Base-by-base conservation (phyloP, 53 echinoderm and acorn worm genomes). In the Arbacia lixula region DNA sequence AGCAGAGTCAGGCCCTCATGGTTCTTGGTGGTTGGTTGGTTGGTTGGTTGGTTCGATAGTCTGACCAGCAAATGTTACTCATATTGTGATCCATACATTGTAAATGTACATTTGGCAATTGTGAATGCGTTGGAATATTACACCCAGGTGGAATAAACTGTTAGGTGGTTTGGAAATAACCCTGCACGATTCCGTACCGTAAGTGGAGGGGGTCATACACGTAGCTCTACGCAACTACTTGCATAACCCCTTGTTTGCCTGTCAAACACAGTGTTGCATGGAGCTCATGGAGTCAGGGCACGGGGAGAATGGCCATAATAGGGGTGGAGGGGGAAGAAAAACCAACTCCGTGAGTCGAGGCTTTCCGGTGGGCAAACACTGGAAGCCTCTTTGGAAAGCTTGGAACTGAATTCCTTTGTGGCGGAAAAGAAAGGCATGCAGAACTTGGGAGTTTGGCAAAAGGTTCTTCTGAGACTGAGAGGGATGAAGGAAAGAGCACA, bases 361-460 rank as follows among this genome's bases (percentile, higher is more conserved):
- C 57, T 14, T 12, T 60, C 36, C 49, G 28, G 78, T 37, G 20
- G 78, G 78, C 20, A 77, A 77, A 77, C 26, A 77, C 24, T n/a
- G 20, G 78, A 77, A 77, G 78, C 78, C 78, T 77, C 78, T 77
- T 77, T 77, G 34, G 38, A 77, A 60, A 58, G 78, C 39, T 77
- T 40, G 60, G 40, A 77, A 77, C 24, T 56, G 26, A 55, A 58
- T 58, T 39, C 11, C 49, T 77, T 77, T 77, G 78, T 77, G 57
- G 40, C 36, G 34, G 40, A 12, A 16, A 77, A 24, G 60, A 57
- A 58, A 33, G 24, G 60, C 24, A 26, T 77, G 19, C 35, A 73
- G n/a, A 74, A 33, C 36, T 38, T 66, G 6, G 39, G 39, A 36
- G 66, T 66, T n/a, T 66, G 66, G 21, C 39, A n/a, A 66, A 11